Evolutionary conservation across 2,113 vertebrate genomes (phyloP).

Genomic region (Tauraco erythrolophus): DNA sequence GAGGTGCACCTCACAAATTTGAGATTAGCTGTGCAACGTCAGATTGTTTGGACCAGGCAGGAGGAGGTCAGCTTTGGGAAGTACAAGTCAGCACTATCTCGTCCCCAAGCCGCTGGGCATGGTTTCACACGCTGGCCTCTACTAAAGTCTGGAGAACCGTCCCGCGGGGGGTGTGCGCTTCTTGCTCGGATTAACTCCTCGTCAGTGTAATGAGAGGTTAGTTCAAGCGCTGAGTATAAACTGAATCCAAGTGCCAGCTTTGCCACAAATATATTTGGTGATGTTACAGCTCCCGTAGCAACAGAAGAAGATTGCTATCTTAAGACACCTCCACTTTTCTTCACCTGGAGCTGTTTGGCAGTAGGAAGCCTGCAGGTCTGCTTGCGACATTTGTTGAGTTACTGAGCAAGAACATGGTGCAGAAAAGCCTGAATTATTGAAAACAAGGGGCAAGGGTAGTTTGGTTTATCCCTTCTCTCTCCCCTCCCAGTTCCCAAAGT

Average conservation of each 20-base stretch:
- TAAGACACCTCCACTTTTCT: not conserved
- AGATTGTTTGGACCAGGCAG: not conserved
- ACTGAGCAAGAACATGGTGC: not conserved
- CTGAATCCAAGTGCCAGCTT: not conserved
- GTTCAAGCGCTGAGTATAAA: not conserved
- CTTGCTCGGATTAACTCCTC: not conserved
- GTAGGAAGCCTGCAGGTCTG: not conserved
- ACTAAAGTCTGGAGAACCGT: not conserved
- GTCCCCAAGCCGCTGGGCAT: rapidly evolving
- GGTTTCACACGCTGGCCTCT: not conserved
- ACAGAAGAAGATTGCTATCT: not conserved
- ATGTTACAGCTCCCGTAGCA: not conserved
- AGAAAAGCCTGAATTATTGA: not conserved
- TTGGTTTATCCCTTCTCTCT: not conserved
- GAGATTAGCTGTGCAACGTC: not conserved
- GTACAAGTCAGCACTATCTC: not conserved
- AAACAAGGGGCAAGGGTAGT: not conserved
- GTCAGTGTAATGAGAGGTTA: not conserved
- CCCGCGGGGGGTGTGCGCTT: not conserved
- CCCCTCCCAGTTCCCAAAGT: not conserved
- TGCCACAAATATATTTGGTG: not conserved
- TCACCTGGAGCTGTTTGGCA: not conserved
- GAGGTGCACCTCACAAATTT: not conserved
- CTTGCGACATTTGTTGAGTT: not conserved
- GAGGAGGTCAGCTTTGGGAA: not conserved